phyloP scores from a whole-genome alignment of 2,888 invertebrate species.

The Pammene aurita region DNA sequence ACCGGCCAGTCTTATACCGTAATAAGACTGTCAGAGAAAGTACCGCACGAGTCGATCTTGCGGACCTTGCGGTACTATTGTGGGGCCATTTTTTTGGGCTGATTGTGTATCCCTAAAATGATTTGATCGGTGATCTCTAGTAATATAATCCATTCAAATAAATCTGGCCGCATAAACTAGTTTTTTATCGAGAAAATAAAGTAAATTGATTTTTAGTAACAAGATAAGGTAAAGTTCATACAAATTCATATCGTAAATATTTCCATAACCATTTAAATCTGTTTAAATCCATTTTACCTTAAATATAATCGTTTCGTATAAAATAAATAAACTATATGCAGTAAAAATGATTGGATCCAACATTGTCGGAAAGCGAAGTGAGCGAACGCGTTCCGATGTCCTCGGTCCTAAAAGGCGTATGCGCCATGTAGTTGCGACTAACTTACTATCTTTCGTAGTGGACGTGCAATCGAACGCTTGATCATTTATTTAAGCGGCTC shows the following conservation, averaged over 20 bases:
- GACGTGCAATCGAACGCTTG: neutral
- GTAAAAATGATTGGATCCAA: neutral
- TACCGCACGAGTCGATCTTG: too few species aligned
- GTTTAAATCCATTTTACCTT: neutral
- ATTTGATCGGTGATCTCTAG: too few species aligned
- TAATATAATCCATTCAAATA: too few species aligned
- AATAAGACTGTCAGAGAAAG: too few species aligned
- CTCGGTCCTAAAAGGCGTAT: neutral
- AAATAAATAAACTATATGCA: neutral
- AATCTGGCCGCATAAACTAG: too few species aligned
- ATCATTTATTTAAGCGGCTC: slow-evolving; percentile 19
- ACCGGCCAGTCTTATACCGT: too few species aligned
- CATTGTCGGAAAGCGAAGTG: slow-evolving; percentile 4
- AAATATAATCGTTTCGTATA: neutral
- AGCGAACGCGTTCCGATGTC: neutral
- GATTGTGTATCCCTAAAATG: too few species aligned
- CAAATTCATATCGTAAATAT: neutral
- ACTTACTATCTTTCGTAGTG: neutral
- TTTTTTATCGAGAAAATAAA: too few species aligned
- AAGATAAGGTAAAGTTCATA: too few species aligned
- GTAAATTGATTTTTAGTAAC: too few species aligned
- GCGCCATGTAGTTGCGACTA: neutral
- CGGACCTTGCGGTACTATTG: too few species aligned
- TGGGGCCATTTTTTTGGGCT: too few species aligned
- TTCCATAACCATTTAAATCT: neutral